Evolutionary conservation across 2,113 vertebrate species (phyloP).

Genomic region (Prunella fulvescens): DNA sequence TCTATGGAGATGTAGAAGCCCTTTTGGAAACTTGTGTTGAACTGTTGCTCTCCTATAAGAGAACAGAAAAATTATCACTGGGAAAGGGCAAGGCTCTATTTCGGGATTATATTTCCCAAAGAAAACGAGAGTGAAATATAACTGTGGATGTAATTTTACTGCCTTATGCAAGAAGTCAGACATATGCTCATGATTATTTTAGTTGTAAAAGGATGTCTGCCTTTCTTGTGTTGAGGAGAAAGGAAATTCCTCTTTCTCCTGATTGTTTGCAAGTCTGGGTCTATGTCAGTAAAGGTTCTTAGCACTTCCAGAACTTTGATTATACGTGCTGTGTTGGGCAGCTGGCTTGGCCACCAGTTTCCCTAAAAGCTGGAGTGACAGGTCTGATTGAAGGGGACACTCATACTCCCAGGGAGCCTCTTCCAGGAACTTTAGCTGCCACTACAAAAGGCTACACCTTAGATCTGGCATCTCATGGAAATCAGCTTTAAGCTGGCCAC

Average conservation of each 20-base stretch:
- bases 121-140: slow-evolving; percentile 18
- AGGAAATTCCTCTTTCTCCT: slow-evolving; percentile 12
- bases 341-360: background rate
- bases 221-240: background rate
- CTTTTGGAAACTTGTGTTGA: background rate
- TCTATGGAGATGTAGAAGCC: background rate
- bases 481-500: background rate
- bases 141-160: slow-evolving; percentile 13
- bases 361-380: background rate
- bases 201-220: slow-evolving; percentile 11
- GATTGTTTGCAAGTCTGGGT: background rate
- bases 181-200: slow-evolving; percentile 46
- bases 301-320: background rate
- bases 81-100: slow-evolving; percentile 21
- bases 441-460: background rate
- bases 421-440: background rate
- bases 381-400: background rate
- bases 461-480: background rate
- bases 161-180: slow-evolving; percentile 11
- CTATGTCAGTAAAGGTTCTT: background rate
- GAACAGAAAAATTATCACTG: background rate
- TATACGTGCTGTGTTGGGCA: background rate
- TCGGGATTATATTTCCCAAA: slow-evolving; percentile 14
- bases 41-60: background rate
- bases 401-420: background rate